Base-by-base conservation (phyloP, 2,888 invertebrate genomes). In the Drosophila tripunctata region DNA sequence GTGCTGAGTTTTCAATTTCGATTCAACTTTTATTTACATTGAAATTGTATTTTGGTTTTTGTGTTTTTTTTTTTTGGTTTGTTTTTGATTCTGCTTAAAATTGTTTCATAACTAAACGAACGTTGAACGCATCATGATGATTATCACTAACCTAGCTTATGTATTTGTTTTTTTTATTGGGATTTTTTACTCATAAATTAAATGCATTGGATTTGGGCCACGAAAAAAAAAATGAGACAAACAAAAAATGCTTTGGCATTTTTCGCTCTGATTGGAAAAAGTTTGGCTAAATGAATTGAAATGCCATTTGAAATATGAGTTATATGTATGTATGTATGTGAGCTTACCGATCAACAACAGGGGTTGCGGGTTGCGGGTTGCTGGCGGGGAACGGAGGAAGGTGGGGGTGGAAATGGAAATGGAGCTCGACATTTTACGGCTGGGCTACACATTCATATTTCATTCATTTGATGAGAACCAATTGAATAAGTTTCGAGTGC, bases 91-190 rank as follows among this genome's bases (percentile, higher is more conserved):
- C 14, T 40, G 10, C 22, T 48, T 51, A 51, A 57, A 67, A 83
- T 83, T 83, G 56, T 67, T 50, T 1, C 83, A 80, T 83, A 80
- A 83, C 84, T 79, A 86, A 80, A 79, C 67, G 80, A 75, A 85
- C 80, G 83, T 86, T 85, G 66, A 86, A 80, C 86, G 83, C 80
- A 70, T 86, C 80, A 69, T 86, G 67, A 62, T 74, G 80, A 76
- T 79, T 87, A 87, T 82, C 81, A 82, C 81, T 82, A 82, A 82
- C 81, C 81, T 82, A 82, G 64, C 61, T 67, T 60, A 41, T 55
- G 54, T 43, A 56, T 58, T 55, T 40, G 22, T 3, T 31, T 50
- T 50, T 56, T 27, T 52, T 17, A 33, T 41, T 52, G 38, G 47
- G 31, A 15, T 44, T 50, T 56, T 52, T 58, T 33, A 43, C 31